Conservation (phyloP, 2,888 invertebrate genomes). For the Drosophila mimetica region DNA sequence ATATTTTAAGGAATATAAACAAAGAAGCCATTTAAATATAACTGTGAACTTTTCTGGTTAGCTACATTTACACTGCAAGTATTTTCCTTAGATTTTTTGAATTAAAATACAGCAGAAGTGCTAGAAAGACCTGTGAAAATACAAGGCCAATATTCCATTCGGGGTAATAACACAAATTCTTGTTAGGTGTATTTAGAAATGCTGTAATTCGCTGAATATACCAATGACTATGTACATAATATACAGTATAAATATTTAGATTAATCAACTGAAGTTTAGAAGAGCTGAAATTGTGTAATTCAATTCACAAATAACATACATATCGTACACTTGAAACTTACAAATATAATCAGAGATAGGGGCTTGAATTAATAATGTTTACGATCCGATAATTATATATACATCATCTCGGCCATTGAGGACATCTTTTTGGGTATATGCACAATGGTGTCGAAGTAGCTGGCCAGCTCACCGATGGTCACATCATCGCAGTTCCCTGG, state of each 20-base stretch:
- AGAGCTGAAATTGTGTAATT: conserved; percentile 28
- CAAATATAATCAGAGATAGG: conserved; percentile 16
- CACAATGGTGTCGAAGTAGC: conserved; percentile 97
- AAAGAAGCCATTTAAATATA: no score
- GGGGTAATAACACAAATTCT: neutral
- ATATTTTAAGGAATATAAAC: no score
- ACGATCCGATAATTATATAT: conserved; percentile 87
- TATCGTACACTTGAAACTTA: conserved; percentile 18
- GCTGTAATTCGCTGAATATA: conserved; percentile 30
- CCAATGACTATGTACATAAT: conserved; percentile 37
- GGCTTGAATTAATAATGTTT: neutral
- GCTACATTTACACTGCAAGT: no score
- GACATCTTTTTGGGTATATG: conserved; percentile 99
- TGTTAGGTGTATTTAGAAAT: conserved; percentile 19
- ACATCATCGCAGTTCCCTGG: conserved; percentile 86
- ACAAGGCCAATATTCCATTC: neutral
- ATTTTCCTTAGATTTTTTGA: neutral
- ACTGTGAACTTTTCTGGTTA: no score
- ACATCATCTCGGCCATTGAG: conserved; percentile 99
- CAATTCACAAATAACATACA: conserved; percentile 33
- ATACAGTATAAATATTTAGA: conserved; percentile 35
- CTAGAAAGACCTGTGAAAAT: neutral
- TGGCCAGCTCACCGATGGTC: conserved; percentile 96
- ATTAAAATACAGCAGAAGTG: neutral
- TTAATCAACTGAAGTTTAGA: conserved; percentile 20